A percentile compares a stretch with the other conserved stretches of the same genome.
Conservation (phyloP, 2,888 invertebrate genomes). For the Pollenia griseotomentosa region DNA sequence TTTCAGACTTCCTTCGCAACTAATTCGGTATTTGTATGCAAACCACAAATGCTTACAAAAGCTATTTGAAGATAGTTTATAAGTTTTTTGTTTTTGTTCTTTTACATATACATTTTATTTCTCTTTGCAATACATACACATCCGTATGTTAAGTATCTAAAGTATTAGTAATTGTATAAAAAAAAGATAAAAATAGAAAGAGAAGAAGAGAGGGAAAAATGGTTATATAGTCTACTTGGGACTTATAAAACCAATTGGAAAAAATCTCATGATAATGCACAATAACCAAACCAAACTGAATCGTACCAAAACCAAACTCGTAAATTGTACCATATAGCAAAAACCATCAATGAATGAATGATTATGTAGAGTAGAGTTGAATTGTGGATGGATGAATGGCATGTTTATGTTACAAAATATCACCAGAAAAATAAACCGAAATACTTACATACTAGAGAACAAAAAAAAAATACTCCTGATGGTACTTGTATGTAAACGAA, state of each 20-base stretch:
- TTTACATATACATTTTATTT: background rate
- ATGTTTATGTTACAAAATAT: conserved; percentile 65
- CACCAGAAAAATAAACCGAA: conserved; percentile 16
- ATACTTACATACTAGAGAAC: no score
- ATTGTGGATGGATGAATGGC: conserved; percentile 42
- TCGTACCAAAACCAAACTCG: conserved; percentile 25
- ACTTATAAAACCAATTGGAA: conserved; percentile 64
- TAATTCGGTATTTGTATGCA: conserved; percentile 28
- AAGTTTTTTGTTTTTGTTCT: conserved; percentile 21
- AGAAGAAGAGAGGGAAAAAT: background rate
- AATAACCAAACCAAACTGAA: conserved; percentile 50
- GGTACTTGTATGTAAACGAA: background rate
- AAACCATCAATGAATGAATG: conserved; percentile 45
- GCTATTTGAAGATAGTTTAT: conserved; percentile 63
- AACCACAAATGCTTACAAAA: conserved; percentile 68
- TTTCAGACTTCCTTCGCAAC: background rate
- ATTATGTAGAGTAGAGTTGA: conserved; percentile 10
- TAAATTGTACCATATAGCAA: background rate
- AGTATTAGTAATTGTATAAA: conserved; percentile 36
- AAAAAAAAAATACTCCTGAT: conserved; percentile 15
- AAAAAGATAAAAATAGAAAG: background rate
- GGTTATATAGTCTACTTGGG: conserved; percentile 48
- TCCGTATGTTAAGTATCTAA: conserved; percentile 34
- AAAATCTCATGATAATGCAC: conserved; percentile 61
- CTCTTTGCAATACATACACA: background rate